These are phyloP conservation scores for Catajapyx aquilonaris DNA, from an alignment of 1,140 invertebrate species.

Conservation along the genomic window DNA sequence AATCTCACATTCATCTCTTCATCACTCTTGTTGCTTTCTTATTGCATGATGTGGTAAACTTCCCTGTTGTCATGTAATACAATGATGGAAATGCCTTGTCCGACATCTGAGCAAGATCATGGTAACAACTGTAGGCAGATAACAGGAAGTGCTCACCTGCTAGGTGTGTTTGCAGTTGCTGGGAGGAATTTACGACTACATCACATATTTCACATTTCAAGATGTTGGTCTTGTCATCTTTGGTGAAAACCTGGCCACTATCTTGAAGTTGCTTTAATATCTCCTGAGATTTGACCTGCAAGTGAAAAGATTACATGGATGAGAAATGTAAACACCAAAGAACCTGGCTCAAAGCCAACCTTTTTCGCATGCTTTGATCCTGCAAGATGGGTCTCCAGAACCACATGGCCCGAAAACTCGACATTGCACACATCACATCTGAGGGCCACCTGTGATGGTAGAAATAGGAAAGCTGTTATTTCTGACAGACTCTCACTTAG, in stretches of 20 bases:
- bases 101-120: neutral
- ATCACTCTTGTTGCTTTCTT: neutral
- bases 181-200: conserved; percentile 25
- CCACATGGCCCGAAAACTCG: conserved; percentile 25
- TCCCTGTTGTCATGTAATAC: neutral
- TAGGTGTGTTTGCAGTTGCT: conserved; percentile 28
- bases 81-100: neutral
- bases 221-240: conserved; percentile 18
- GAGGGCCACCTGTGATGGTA: conserved; percentile 9
- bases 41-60: neutral
- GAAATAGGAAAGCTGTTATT: no score
- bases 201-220: conserved; percentile 27
- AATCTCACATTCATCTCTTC: neutral
- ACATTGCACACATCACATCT: conserved; percentile 26
- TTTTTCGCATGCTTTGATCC: conserved; percentile 29
- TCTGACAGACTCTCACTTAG: no score
- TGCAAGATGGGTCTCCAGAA: conserved; percentile 26
- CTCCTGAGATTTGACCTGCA: conserved; percentile 18
- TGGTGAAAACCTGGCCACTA: conserved; percentile 21
- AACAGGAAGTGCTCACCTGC: conserved; percentile 17
- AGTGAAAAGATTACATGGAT: conserved; percentile 3
- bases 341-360: conserved; percentile 17
- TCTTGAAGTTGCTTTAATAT: conserved; percentile 24
- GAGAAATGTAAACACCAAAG: conserved; percentile 7
- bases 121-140: neutral